Evolutionary conservation across 2,113 vertebrate species (phyloP).

Genomic region (Microtus montanus): DNA sequence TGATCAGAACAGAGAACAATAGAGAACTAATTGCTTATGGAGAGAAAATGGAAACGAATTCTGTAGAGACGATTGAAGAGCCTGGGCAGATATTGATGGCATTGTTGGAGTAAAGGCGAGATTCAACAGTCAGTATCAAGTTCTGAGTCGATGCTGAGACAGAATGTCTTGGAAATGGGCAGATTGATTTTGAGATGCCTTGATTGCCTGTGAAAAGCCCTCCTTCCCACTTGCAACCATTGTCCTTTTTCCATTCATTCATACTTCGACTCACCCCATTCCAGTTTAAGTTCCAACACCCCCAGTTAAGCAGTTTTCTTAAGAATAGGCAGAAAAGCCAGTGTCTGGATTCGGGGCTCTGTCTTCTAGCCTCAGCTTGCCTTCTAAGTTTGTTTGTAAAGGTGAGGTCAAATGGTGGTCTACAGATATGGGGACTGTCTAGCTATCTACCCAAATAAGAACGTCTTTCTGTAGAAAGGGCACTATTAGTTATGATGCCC

Average conservation of each 20-base stretch:
- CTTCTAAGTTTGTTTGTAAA: background rate
- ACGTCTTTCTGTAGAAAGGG: background rate
- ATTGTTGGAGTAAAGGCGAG: rapidly evolving
- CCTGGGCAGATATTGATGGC: background rate
- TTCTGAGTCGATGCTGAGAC: background rate
- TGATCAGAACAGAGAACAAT: background rate
- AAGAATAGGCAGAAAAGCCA: background rate
- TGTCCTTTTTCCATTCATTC: background rate
- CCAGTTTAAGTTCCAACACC: background rate
- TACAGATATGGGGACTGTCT: background rate
- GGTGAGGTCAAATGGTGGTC: background rate
- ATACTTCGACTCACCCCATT: background rate
- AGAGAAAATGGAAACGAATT: background rate
- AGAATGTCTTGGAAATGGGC: background rate
- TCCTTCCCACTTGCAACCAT: background rate
- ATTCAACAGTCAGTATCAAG: background rate
- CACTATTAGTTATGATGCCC: background rate
- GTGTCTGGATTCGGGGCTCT: background rate
- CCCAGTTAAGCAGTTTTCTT: conserved; percentile 5
- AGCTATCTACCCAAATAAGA: background rate
- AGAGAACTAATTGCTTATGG: background rate
- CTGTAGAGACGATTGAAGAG: background rate
- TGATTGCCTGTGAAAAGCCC: background rate
- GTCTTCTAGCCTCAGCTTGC: background rate
- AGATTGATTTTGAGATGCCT: conserved; percentile 19